phyloP scores from a whole-genome alignment of 37 sponge, comb jelly and placozoan genomes.

The Halichondria panicea region DNA sequence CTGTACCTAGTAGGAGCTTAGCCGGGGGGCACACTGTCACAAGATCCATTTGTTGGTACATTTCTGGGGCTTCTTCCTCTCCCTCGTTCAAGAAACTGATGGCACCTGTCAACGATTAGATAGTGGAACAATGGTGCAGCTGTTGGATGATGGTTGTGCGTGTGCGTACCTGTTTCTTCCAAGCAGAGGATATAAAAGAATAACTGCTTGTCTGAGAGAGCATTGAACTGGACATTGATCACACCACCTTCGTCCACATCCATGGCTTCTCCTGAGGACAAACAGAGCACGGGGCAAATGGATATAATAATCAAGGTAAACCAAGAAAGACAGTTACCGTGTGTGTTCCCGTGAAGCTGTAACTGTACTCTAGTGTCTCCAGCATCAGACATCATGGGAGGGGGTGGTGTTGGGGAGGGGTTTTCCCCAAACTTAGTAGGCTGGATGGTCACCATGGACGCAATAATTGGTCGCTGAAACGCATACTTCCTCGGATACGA shows the following conservation, averaged over 20 bases:
- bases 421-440: background rate
- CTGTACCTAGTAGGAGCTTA: background rate
- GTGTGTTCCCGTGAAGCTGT: slow-evolving; percentile 49
- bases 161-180: slow-evolving; percentile 46
- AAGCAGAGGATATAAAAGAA: slow-evolving; percentile 40
- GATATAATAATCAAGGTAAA: background rate
- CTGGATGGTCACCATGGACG: slow-evolving; percentile 25
- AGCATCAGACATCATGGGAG: too few species aligned
- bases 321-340: slow-evolving; percentile 8
- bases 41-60: background rate
- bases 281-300: background rate
- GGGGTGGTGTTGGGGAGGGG: background rate
- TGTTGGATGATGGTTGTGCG: background rate
- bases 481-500: slow-evolving; percentile 29
- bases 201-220: background rate
- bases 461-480: slow-evolving; percentile 19
- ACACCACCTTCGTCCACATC: slow-evolving; percentile 40
- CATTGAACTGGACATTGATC: slow-evolving; percentile 23
- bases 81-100: slow-evolving; percentile 17
- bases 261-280: slow-evolving; percentile 13
- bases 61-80: background rate
- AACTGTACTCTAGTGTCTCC: slow-evolving; percentile 15
- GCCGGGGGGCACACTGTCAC: background rate
- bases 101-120: slow-evolving; percentile 5
- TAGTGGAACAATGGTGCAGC: background rate